Base-by-base conservation (phyloP, 2,888 invertebrate species). In the Flexamia atlantica region DNA sequence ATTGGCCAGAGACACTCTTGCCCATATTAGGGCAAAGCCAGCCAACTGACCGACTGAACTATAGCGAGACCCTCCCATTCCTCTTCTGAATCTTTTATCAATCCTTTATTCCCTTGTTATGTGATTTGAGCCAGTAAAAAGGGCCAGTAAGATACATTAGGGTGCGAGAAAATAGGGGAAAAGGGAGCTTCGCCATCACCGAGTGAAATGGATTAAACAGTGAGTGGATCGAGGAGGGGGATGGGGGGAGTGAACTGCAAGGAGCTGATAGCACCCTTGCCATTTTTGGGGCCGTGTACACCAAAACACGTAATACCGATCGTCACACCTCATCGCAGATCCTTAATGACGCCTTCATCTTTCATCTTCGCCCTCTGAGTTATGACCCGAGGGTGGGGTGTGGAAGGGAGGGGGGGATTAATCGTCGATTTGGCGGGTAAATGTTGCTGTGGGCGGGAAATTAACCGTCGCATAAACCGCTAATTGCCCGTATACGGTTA, bases 391-490 rank as follows among this genome's bases (percentile, higher is more conserved):
- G 5, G 23, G 64, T 28, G 64, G 64, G 57, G 9, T 40, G 40
- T n/a, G 40, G 60, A 85, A 83, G 23, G 9, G 28, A 10, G 64
- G 64, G 28, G 64, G 32, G 81, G 53, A 64, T 25, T 83, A 60
- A 64, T 4, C 46, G 46, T 9, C 17, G 46, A 46, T 46, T 9
- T 46, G 57, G 30, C 25, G 64, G 64, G 64, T 53, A 23, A 53
- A 53, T 68, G 68, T 30, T 30, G 14, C 5, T 40, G 40, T 72
- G 23, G 40, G 42, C n/a, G 72, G 40, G 74, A 85, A 85, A 85
- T 81, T 81, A 85, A 83, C 81, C 83, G 81, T 60, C 74, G n/a
- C 57, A 68, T 81, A 74, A 50, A 81, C 83, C 83, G 70, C 83
- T 83, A 50, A 76, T 76, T 76, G 50, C 76, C 76, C 50, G 46